Base-by-base conservation (phyloP, 2,113 vertebrate genomes). In the Centropus unirufus region DNA sequence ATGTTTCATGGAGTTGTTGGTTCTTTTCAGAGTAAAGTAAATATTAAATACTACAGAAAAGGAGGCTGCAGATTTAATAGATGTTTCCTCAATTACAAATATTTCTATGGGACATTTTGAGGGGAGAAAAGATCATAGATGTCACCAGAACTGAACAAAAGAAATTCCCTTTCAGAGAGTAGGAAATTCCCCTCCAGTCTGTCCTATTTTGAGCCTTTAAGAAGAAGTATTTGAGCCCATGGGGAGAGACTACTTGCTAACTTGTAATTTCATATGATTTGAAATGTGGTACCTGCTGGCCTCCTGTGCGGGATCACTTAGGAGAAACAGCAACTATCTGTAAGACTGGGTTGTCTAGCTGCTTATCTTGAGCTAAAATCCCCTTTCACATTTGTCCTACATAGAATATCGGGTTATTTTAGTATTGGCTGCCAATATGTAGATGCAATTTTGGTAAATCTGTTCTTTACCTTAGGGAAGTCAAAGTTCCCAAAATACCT, bases 261-360 rank as follows among this genome's bases (percentile, higher is more conserved):
- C 90, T 97, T 98, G 95, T 97, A 98, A 98, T 98, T 98, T 98
- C 97, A 89, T 96, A 76, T 96, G 95, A 98, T 98, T 98, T 97
- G 97, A 98, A 98, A 98, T 97, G 95, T 95, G 93, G 97, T 92
- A 97, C 97, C 92, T 96, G 90, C 91, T 95, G 96, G 95, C 93
- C 96, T 97, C 95, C 94, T 39, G 1, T 88, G 92, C 86, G 81
- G 94, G 92, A 96, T 97, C 97, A 96, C 88, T 96, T 96, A 92
- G 78, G 80, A 88, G 93, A 85, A 96, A 91, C 80, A 90, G 90
- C 84, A 89, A 90, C 94, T 94, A 55, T 97, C 95, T 96, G 80
- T 80, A 83, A 90, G 93, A 55, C 87, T 12, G 70, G 92, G 88
- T 64, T 94, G 81, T 68, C 86, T 96, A 95, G 70, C 63, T 29